A percentile compares a stretch with the other conserved stretches of the same genome.
Conservation (phyloP, 1,140 invertebrate species). For the Pachypsylla venusta region DNA sequence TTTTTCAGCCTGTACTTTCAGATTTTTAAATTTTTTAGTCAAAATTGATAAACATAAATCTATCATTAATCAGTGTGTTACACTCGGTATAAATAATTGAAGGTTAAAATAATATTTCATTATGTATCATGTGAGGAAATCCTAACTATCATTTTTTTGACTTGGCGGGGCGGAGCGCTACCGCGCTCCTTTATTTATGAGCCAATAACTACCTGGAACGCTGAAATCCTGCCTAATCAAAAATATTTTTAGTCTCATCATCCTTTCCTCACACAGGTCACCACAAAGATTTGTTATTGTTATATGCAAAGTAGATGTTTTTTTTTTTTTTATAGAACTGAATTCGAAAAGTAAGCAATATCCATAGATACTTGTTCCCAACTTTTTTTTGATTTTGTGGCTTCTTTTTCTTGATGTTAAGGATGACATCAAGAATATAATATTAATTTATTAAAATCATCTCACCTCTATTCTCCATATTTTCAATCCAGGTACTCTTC, state of each 20-base stretch:
- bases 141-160: too few species aligned
- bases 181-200: background rate
- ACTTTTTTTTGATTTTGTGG: background rate
- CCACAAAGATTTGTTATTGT: background rate
- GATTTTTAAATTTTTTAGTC: too few species aligned
- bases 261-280: background rate
- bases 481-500: conserved; percentile 41
- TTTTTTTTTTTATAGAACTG: too few species aligned
- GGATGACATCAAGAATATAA: background rate
- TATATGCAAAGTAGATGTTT: background rate
- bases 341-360: background rate
- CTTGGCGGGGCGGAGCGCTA: too few species aligned
- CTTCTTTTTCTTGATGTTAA: background rate
- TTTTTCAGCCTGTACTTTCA: too few species aligned
- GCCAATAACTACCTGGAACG: background rate
- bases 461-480: conserved; percentile 53
- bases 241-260: background rate
- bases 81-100: too few species aligned
- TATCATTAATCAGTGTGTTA: too few species aligned
- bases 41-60: too few species aligned
- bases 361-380: background rate
- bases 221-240: background rate
- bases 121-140: too few species aligned
- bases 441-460: background rate
- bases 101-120: too few species aligned